phyloP scores from a whole-genome alignment of 2,888 invertebrate species.

The Clepsis dumicolana region DNA sequence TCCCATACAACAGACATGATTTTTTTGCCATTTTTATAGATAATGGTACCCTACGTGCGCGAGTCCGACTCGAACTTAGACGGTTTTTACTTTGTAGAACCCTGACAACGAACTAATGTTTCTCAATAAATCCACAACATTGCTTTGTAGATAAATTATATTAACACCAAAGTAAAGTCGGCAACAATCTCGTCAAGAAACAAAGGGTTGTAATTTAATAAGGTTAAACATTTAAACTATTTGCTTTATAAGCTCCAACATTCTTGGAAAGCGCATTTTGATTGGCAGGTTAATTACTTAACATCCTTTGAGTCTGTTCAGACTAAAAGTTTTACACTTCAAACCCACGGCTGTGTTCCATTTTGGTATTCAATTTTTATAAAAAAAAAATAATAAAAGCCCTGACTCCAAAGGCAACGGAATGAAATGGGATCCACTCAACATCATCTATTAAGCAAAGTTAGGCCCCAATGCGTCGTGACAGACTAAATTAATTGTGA shows the following conservation, averaged over 20 bases:
- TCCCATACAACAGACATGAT: too few species aligned
- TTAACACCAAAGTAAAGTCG: constrained; percentile 2
- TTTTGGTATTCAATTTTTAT: neutral
- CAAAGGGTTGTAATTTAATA: constrained; percentile 3
- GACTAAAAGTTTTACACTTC: neutral
- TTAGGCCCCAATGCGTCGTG: neutral
- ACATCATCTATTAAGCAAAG: neutral
- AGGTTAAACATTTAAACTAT: constrained; percentile 12
- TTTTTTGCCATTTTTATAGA: too few species aligned
- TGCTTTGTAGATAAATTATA: neutral
- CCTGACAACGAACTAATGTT: neutral
- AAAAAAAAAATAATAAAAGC: neutral
- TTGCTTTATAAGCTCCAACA: constrained; percentile 4
- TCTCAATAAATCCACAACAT: neutral
- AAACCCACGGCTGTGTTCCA: neutral
- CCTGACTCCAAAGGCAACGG: neutral
- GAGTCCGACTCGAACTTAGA: too few species aligned
- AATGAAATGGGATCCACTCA: neutral
- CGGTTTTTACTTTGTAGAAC: neutral
- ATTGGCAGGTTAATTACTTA: constrained; percentile 9
- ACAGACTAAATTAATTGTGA: neutral
- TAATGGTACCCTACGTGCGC: too few species aligned
- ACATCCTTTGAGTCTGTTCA: constrained; percentile 7
- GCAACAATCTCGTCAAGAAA: constrained; percentile 1
- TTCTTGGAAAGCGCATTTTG: constrained; percentile 12